phyloP scores from a whole-genome alignment of 2,888 invertebrate genomes.

The Dynastes tityus region DNA sequence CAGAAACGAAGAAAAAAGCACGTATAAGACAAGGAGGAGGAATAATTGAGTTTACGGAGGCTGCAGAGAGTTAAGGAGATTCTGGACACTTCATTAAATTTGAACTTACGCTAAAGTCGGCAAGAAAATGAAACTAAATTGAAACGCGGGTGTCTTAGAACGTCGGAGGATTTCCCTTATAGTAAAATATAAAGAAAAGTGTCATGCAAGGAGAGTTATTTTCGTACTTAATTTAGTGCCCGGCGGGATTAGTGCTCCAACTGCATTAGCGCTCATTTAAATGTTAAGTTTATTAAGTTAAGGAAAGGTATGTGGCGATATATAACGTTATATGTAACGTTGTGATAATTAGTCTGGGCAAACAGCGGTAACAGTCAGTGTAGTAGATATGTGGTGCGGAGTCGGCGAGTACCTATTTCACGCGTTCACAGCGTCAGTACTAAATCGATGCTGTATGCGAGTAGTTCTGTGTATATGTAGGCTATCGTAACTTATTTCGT shows the following conservation, averaged over 20 bases:
- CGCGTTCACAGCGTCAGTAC: too few relatives aligned
- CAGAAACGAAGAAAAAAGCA: neutral
- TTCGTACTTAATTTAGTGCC: conserved; percentile 8
- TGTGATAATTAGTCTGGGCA: too few relatives aligned
- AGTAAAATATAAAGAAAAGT: conserved; percentile 44
- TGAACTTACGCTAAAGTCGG: conserved; percentile 48
- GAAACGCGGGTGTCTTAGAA: conserved; percentile 36
- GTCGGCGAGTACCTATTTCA: too few relatives aligned
- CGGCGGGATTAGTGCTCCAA: neutral
- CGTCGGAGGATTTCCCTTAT: conserved; percentile 29
- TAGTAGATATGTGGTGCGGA: too few relatives aligned
- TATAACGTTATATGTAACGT: neutral
- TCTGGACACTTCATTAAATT: conserved; percentile 52
- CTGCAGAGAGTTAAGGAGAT: conserved; percentile 44
- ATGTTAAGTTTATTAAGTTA: neutral
- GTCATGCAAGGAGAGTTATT: conserved; percentile 31
- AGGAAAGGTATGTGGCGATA: neutral
- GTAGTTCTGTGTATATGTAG: too few relatives aligned
- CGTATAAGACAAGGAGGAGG: conserved; percentile 4
- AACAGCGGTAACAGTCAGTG: too few relatives aligned
- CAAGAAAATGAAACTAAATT: conserved; percentile 46
- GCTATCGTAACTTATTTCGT: too few relatives aligned
- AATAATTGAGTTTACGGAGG: conserved; percentile 49
- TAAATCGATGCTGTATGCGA: too few relatives aligned
- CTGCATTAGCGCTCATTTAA: neutral